Evolutionary conservation across 2,113 vertebrate species (phyloP).

Genomic region (human (Homo sapiens)): GRCh38 chr4:111839501-111840000

Average conservation of each 20-base stretch:
- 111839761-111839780: background rate
- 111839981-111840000: background rate
- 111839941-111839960: background rate
- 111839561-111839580: background rate
- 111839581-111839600: background rate
- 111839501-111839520: background rate
- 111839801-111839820: background rate
- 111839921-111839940: background rate
- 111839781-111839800: background rate
- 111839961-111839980: background rate
- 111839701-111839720: background rate
- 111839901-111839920: background rate
- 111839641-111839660: background rate
- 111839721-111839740: background rate
- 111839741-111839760: background rate
- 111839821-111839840: background rate
- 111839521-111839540: background rate
- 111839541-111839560: background rate
- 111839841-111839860: background rate
- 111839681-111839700: background rate
- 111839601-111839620: background rate
- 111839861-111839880: background rate
- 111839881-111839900: background rate
- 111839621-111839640: background rate
- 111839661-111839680: background rate